Evolutionary conservation across 2,888 invertebrate genomes (phyloP).

Genomic region (Nipponacmea schrenckii): DNA sequence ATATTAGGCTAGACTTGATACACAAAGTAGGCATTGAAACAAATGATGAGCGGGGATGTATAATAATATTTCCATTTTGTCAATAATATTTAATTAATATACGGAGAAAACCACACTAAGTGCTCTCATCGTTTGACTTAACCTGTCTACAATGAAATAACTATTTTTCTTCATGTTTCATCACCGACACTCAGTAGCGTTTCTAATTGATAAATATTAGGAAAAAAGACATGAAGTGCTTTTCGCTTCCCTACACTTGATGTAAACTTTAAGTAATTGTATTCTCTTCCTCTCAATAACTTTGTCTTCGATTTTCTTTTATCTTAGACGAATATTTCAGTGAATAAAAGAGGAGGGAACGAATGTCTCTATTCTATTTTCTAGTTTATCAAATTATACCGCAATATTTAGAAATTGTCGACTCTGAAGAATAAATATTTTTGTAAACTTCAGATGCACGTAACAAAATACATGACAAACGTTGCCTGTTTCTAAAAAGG

Average conservation of each 20-base stretch:
- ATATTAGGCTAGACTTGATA: not conserved
- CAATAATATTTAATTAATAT: constrained; percentile 2
- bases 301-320: not conserved
- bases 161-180: not conserved
- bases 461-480: no score
- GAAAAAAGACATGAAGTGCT: not conserved
- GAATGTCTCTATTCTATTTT: no score
- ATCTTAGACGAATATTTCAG: no score
- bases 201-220: constrained; percentile 3
- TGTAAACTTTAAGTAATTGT: not conserved
- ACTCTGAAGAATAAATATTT: no score
- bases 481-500: no score
- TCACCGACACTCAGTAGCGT: not conserved
- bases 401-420: no score
- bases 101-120: not conserved
- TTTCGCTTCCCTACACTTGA: not conserved
- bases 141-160: not conserved
- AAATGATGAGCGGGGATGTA: not conserved
- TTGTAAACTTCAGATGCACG: no score
- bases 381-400: no score
- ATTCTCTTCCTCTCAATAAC: not conserved
- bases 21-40: not conserved
- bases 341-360: no score
- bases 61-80: not conserved
- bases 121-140: constrained; percentile 2